Evolutionary conservation across 1,140 invertebrate species (phyloP).

Genomic region (Macrosteles quadrilineatus): DNA sequence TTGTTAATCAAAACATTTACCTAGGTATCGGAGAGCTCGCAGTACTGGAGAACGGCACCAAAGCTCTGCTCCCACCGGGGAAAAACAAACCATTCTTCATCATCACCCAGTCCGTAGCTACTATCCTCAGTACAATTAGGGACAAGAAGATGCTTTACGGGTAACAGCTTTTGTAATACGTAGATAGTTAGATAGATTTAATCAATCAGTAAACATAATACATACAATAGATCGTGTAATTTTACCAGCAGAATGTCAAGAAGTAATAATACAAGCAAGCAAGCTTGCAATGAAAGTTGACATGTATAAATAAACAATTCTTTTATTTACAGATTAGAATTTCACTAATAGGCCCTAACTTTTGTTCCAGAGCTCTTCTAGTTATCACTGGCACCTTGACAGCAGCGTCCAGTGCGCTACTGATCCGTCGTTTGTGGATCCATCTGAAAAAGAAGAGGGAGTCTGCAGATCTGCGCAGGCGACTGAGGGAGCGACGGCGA

Average conservation of each 20-base stretch:
- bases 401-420: constrained; percentile 61
- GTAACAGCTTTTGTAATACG: too few species aligned
- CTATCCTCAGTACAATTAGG: neutral
- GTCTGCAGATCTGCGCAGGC: constrained; percentile 58
- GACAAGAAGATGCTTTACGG: constrained; percentile 8
- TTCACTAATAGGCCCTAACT: too few species aligned
- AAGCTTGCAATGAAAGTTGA: too few species aligned
- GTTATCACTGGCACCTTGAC: constrained; percentile 65
- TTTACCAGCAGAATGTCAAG: too few species aligned
- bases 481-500: constrained; percentile 61
- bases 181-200: too few species aligned
- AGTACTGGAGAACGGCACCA: neutral
- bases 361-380: too few species aligned
- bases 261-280: too few species aligned
- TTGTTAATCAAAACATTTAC: too few species aligned
- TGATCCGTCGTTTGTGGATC: constrained; percentile 63
- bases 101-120: neutral
- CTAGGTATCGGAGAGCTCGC: neutral
- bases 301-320: too few species aligned
- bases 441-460: constrained; percentile 55
- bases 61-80: neutral
- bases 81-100: constrained; percentile 5
- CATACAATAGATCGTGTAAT: too few species aligned
- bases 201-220: too few species aligned
- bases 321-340: too few species aligned